Evolutionary conservation across 2,888 invertebrate species (phyloP).

Genomic region (Drosophila demipolita): DNA sequence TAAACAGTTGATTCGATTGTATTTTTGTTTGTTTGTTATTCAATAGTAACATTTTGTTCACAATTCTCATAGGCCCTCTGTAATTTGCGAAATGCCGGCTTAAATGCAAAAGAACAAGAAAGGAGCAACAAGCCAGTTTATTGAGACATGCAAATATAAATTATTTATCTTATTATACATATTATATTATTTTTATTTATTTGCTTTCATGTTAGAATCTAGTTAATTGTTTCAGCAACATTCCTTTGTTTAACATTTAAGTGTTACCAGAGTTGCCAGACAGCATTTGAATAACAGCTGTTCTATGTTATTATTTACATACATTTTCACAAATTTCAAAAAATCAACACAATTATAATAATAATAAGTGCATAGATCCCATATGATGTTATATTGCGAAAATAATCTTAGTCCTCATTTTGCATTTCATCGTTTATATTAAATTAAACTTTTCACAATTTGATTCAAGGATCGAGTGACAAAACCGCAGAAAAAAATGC

Average conservation of each 20-base stretch:
- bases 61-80: neutral
- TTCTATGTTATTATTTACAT: constrained; percentile 3
- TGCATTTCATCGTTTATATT: neutral
- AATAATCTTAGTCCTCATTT: neutral
- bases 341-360: neutral
- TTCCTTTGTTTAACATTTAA: neutral
- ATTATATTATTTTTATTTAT: constrained; percentile 1
- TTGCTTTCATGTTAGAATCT: neutral
- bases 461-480: constrained; percentile 84
- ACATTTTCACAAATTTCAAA: neutral
- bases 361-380: neutral
- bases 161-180: neutral
- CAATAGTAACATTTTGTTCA: constrained; percentile 1
- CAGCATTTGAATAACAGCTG: constrained; percentile 16
- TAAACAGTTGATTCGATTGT: constrained; percentile 22
- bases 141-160: neutral
- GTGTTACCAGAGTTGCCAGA: constrained; percentile 18
- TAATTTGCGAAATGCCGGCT: constrained; percentile 17
- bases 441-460: constrained; percentile 15
- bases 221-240: constrained; percentile 1
- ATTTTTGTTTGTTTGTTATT: constrained; percentile 9
- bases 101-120: neutral
- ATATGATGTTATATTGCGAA: neutral
- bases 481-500: constrained; percentile 84
- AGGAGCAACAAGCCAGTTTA: neutral